Evolutionary conservation across 2,888 invertebrate species (phyloP), one percentile per base, ranked within the genome.

Genomic region (Brachypalpus laphriformis): DNA sequence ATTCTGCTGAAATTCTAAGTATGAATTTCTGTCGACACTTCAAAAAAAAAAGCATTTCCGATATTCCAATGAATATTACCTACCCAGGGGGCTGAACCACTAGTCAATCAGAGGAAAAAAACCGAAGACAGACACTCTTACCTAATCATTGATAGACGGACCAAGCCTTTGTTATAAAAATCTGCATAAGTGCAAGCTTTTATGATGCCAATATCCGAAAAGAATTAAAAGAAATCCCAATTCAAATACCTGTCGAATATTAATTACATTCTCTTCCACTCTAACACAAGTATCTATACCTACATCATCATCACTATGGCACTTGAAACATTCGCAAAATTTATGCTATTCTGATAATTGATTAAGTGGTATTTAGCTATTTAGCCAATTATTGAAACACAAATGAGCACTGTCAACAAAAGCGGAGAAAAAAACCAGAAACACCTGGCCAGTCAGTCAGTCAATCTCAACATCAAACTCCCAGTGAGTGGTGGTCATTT

Each of bases 351-450:
- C 25, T 25, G 4, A 11, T n/a, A 51, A 70, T 57, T 70, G 70
- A 70, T 70, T 57, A 47, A 70, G 56, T 70, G 57, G 31, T 16
- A 45, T 70, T 57, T 22, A 42, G 14, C 51, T 7, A 61, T 22
- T 61, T 16, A 42, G 40, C 14, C 56, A 37, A 37, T 57, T 59
- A 59, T 18, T 40, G 22, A 37, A 59, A 40, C 20, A 22, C 57
- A 22, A 37, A 59, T 59, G 20, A 40, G 40, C 40, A 56, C 42
- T 18, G 28, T 25, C 63, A 31, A 31, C 40, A 40, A 40, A 40
- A 5, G 37, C 1, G 9, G n/a, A n/a, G 3, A 40, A 40, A 6
- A 40, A 14, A 14, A 1, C 4, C 14, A 4, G 1, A 14, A 40
- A 14, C 14, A 40, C 14, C 14, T 40, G 40, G 40, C 40, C n/a